Base-by-base conservation (phyloP, 1,140 invertebrate species). In the Danaus melanippus region DNA sequence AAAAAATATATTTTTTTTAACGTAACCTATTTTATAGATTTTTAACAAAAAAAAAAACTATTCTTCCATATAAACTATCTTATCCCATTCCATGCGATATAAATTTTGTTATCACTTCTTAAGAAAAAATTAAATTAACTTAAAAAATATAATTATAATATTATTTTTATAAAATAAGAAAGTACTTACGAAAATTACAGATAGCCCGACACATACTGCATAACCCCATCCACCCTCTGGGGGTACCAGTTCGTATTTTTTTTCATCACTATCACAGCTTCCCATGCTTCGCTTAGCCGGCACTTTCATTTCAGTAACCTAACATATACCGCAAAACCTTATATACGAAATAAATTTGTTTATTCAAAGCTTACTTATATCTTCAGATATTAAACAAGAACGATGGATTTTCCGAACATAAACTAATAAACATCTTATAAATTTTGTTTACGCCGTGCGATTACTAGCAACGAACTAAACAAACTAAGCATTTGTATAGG, bases 201-300 rank as follows among this genome's bases (percentile, higher is more conserved):
- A 88, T 46, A 89, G 77, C n/a, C 89, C 90, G 10, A 91, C 62
- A 56, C 90, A 90, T 9, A 92, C 84, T 5, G 90, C 67, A 74
- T 92, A 92, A 0, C 91, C 92, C 90, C 90, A 92, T 2, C 91
- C 91, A 11, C 92, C 91, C 62, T 92, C 89, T 0, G 92, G 92
- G 8, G 91, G 81, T 9, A 84, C 78, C 53, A 81, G 41, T 41
- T 84, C 84, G 56, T 79, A 84, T 46, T 81, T 76, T 46, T 82
- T 80, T 15, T 88, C 87, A 89, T 90, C 74, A 88, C 88, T 54
- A 76, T 89, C 53, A 90, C 53, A 56, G 84, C 85, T 72, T 42
- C 65, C 83, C 69, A 54, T 78, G 84, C 39, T 91, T 72, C 32
- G 88, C 54, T 69, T 62, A 42, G 63, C 57, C 47, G 66, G 67